These are phyloP conservation scores for Cyclophora punctaria DNA, from an alignment of 2,888 invertebrate species.

Conservation along the genomic window DNA sequence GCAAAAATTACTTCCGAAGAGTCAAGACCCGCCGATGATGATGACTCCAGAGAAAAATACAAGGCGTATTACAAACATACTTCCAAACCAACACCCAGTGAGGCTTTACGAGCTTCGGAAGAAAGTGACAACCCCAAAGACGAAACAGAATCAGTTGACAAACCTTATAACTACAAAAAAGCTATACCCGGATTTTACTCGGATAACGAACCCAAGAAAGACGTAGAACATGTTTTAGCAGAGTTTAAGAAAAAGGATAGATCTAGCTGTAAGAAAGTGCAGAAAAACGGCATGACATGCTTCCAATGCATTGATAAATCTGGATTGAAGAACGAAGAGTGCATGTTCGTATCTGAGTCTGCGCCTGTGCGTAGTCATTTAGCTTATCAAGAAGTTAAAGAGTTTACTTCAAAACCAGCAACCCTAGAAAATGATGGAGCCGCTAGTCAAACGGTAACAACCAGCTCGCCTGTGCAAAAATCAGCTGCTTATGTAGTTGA, in stretches of 20 bases:
- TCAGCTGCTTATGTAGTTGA: conserved; percentile 60
- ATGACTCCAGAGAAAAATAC: conserved; percentile 49
- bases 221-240: conserved; percentile 81
- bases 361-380: conserved; percentile 78
- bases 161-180: conserved; percentile 65
- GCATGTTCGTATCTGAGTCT: conserved; percentile 83
- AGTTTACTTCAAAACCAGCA: conserved; percentile 70
- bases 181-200: conserved; percentile 65
- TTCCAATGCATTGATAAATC: conserved; percentile 81
- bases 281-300: conserved; percentile 85
- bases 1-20: conserved; percentile 34
- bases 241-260: conserved; percentile 83
- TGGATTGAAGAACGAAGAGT: conserved; percentile 84
- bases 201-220: conserved; percentile 76
- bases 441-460: conserved; percentile 57
- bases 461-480: conserved; percentile 46
- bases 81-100: conserved; percentile 54
- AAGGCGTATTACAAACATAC: conserved; percentile 57
- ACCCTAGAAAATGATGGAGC: conserved; percentile 51
- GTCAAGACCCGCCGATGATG: conserved; percentile 35
- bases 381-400: conserved; percentile 80
- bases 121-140: conserved; percentile 52
- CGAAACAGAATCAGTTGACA: conserved; percentile 37
- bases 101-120: conserved; percentile 44
- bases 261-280: conserved; percentile 81